Evolutionary conservation across 2,797 vertebrate species (phyloP).

Genomic region (Acrossocheilus wenchowensis): DNA sequence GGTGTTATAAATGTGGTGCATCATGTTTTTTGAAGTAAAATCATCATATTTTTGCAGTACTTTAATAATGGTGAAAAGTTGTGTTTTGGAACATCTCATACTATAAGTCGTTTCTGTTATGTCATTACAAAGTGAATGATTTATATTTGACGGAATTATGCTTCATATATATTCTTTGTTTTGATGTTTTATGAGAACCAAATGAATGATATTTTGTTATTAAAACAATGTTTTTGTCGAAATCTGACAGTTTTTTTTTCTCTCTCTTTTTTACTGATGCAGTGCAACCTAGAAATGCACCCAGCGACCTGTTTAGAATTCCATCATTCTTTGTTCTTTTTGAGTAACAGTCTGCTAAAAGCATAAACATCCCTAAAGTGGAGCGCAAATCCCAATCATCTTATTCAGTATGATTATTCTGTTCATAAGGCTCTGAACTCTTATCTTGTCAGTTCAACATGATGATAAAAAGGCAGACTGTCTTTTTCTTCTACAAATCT

Average conservation of each 20-base stretch:
- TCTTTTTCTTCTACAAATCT: constrained; percentile 14
- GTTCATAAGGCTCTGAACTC: constrained; percentile 31
- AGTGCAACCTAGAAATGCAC: neutral
- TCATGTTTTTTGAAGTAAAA: constrained; percentile 7
- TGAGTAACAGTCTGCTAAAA: neutral
- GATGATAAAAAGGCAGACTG: constrained; percentile 14
- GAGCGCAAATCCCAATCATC: constrained; percentile 2
- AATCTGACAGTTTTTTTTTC: neutral
- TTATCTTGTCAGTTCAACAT: constrained; percentile 15
- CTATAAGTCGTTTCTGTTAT: neutral
- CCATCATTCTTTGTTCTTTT: neutral
- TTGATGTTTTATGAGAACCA: constrained; percentile 35
- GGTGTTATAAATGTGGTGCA: constrained; percentile 10
- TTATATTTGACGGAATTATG: constrained; percentile 31
- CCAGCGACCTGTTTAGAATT: neutral
- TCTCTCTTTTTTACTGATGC: neutral
- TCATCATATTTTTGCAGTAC: neutral
- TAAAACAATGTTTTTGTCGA: constrained; percentile 38
- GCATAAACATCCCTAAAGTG: neutral
- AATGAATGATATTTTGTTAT: constrained; percentile 43
- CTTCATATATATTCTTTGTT: constrained; percentile 17
- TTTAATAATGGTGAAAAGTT: constrained; percentile 24
- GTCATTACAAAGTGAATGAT: constrained; percentile 21
- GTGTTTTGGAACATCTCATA: neutral
- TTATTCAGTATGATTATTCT: neutral